Base-by-base conservation (phyloP, 2,888 invertebrate species). In the Tenthredo scrophulariae region DNA sequence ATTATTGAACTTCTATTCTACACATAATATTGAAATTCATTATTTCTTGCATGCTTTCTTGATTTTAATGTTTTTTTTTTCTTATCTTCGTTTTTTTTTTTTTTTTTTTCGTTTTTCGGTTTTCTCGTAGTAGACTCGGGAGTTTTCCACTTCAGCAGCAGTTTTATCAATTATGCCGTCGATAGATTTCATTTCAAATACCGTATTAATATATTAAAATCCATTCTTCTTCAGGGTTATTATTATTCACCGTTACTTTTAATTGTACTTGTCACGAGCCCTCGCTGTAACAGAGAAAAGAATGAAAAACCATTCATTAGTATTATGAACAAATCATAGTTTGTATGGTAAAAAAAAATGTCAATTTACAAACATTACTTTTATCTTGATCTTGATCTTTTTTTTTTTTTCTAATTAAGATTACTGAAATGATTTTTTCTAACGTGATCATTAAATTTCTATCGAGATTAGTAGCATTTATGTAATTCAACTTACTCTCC, bases 401-500 rank as follows among this genome's bases (percentile, higher is more conserved):
- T n/a, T 2, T 33, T 33, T 33, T 2, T 33, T 33, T 33, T 33
- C 5, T 33, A 4, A 33, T 33, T 37, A 37, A 7, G 7, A 37
- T 37, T 37, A 7, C 10, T 46, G 46, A 75, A 46, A 70, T 58
- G 0, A 22, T 6, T 58, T 9, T n/a, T n/a, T 1, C 4, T 15
- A 9, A 6, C n/a, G 18, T n/a, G 70, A 72, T 72, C 40, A 72
- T 37, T 70, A 33, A 2, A n/a, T 43, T 72, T 10, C 3, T 40
- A 43, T 40, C 58, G 10, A 29, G 37, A 33, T 75, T 7, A 46
- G 79, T 85, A 72, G 84, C 85, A 43, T 86, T 85, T 65, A 86
- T 87, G 40, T 10, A 43, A 74, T 40, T 40, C 37, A 92, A 96
- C 97, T 96, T 93, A 97, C 97, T 96, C 95, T 97, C 97, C 93